Conservation (phyloP, 2,888 invertebrate species). For the Eupelmus urozonus region DNA sequence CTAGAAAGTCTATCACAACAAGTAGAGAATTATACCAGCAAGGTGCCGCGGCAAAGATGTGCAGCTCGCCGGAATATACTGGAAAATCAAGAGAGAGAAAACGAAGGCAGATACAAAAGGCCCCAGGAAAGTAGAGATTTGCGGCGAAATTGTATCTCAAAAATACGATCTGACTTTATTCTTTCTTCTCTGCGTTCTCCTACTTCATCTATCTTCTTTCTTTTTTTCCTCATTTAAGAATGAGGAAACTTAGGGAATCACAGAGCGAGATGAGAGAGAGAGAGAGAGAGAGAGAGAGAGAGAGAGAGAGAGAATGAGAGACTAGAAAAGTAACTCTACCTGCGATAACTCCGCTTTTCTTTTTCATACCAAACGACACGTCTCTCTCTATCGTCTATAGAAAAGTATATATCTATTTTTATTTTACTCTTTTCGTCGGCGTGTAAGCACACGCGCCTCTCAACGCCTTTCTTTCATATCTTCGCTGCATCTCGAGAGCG, state of each 20-base stretch:
- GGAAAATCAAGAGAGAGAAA: slow-evolving; percentile 48
- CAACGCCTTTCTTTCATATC: slow-evolving; percentile 32
- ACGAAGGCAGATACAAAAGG: slow-evolving; percentile 62
- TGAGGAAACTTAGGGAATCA: neutral
- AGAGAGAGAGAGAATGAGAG: neutral
- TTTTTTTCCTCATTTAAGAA: neutral
- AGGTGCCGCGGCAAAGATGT: neutral
- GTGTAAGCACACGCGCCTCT: neutral
- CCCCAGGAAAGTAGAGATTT: slow-evolving; percentile 70
- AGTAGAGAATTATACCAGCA: slow-evolving; percentile 24
- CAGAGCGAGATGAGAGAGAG: neutral
- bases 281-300: neutral
- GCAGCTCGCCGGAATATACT: neutral
- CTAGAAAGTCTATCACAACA: neutral
- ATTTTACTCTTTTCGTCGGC: slow-evolving; percentile 17
- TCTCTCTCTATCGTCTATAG: slow-evolving; percentile 20
- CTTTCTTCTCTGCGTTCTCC: slow-evolving; percentile 9
- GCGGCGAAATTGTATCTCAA: slow-evolving; percentile 74
- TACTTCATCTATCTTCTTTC: neutral
- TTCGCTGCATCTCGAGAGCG: slow-evolving; percentile 28
- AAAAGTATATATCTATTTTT: slow-evolving; percentile 38
- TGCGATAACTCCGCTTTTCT: slow-evolving; percentile 24
- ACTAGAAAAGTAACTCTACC: slow-evolving; percentile 35
- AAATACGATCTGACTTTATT: slow-evolving; percentile 74
- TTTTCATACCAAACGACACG: slow-evolving; percentile 26